A percentile compares a stretch with the other conserved stretches of the same genome.
phyloP scores from a whole-genome alignment of 2,888 invertebrate genomes.

The Himalopsyche japonica region DNA sequence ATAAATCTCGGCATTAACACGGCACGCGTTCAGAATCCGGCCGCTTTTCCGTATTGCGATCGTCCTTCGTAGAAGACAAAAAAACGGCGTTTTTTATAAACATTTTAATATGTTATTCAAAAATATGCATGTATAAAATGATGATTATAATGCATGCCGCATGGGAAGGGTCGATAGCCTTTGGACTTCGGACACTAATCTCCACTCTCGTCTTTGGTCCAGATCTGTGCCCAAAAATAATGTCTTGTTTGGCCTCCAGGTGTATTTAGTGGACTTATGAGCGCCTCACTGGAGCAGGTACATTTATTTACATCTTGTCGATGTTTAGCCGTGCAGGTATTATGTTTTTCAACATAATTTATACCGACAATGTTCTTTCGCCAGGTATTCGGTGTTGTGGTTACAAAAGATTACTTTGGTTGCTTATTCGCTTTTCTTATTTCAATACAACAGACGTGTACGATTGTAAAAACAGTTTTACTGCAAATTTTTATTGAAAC shows the following conservation, averaged over 20 bases:
- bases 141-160: background rate
- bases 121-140: conserved; percentile 11
- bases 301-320: background rate
- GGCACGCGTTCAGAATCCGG: background rate
- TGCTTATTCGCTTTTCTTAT: background rate
- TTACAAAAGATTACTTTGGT: background rate
- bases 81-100: background rate
- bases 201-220: background rate
- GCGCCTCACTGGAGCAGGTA: background rate
- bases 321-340: background rate
- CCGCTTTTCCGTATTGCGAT: background rate
- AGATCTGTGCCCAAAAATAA: conserved; percentile 12
- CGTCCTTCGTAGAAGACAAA: conserved; percentile 1
- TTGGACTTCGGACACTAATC: background rate
- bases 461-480: too few species aligned
- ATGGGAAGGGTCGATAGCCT: conserved; percentile 8
- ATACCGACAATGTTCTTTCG: background rate
- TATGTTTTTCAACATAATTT: background rate
- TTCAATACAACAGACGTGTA: too few species aligned
- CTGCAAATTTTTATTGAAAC: too few species aligned
- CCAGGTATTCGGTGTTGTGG: background rate
- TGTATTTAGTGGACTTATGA: background rate
- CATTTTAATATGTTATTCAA: background rate
- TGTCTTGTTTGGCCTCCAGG: conserved; percentile 13
- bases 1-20: background rate